Conservation (phyloP, 2,113 vertebrate genomes). For the Aythya baeri region DNA sequence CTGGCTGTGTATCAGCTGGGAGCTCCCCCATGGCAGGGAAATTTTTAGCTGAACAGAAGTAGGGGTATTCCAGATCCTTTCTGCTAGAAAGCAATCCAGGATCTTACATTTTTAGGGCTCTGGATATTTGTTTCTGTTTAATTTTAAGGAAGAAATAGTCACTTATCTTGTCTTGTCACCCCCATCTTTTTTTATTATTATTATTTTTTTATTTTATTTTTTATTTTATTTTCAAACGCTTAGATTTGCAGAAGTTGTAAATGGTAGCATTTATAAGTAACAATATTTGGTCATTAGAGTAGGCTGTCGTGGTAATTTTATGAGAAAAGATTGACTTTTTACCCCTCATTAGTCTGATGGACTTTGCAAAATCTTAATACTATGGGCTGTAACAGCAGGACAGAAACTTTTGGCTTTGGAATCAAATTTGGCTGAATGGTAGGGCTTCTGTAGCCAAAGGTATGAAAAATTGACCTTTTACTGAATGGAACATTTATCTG, state of each 20-base stretch:
- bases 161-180: background rate
- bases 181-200: background rate
- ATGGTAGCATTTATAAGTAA: background rate
- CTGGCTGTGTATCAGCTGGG: constrained; percentile 16
- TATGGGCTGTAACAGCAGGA: constrained; percentile 14
- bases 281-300: background rate
- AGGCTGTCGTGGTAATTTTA: constrained; percentile 3
- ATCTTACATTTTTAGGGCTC: background rate
- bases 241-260: background rate
- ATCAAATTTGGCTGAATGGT: constrained; percentile 45
- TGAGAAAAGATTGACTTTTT: constrained; percentile 52
- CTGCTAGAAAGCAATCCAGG: constrained; percentile 20
- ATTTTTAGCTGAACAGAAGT: constrained; percentile 9
- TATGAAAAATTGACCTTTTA: constrained; percentile 66
- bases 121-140: constrained; percentile 24
- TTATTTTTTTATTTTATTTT: background rate
- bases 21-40: constrained; percentile 7
- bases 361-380: constrained; percentile 3
- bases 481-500: constrained; percentile 61
- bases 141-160: background rate
- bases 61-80: constrained; percentile 34
- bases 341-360: constrained; percentile 9
- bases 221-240: background rate
- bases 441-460: constrained; percentile 63
- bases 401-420: constrained; percentile 42